Percentiles rank a stretch among this genome's conserved stretches.
These are phyloP conservation scores for Merodon equestris DNA, from an alignment of 2,888 invertebrate species.

Conservation along the genomic window DNA sequence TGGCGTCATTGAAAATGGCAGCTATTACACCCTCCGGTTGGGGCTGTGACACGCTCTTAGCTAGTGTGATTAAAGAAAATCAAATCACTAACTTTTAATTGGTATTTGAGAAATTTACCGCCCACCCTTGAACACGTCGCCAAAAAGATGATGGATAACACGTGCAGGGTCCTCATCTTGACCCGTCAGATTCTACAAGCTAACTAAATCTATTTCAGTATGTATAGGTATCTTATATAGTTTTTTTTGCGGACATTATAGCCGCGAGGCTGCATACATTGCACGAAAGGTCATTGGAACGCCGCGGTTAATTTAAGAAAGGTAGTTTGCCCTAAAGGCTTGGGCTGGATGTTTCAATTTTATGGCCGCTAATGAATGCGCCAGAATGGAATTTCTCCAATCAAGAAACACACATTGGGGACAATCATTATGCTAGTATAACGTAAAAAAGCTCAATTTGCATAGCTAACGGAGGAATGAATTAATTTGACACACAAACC, in stretches of 20 bases:
- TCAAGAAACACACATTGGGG: conserved; percentile 27
- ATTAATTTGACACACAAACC: conserved; percentile 10
- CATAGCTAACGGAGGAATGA: conserved; percentile 61
- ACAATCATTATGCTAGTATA: conserved; percentile 5
- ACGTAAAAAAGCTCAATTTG: conserved; percentile 55
- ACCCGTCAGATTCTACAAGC: conserved; percentile 1
- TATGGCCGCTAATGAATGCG: conserved; percentile 34
- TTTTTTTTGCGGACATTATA: no score
- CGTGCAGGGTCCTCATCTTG: conserved; percentile 15
- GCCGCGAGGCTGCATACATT: neutral
- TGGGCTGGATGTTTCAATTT: conserved; percentile 23
- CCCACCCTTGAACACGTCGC: conserved; percentile 28
- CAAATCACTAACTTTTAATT: no score
- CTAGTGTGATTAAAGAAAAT: conserved; percentile 3
- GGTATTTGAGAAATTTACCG: conserved; percentile 30
- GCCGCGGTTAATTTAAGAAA: neutral
- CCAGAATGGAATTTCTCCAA: conserved; percentile 50
- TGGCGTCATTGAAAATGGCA: conserved; percentile 8
- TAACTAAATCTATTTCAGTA: conserved; percentile 32
- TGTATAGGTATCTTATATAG: conserved; percentile 30
- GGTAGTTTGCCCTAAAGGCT: conserved; percentile 4
- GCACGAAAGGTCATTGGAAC: neutral
- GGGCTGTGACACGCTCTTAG: neutral
- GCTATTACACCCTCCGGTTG: conserved; percentile 5
- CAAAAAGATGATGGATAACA: conserved; percentile 14